A percentile compares a stretch with the other conserved stretches of the same genome.
Evolutionary conservation across 2,113 vertebrate species (phyloP).

Genomic region (Vulpes lagopus): DNA sequence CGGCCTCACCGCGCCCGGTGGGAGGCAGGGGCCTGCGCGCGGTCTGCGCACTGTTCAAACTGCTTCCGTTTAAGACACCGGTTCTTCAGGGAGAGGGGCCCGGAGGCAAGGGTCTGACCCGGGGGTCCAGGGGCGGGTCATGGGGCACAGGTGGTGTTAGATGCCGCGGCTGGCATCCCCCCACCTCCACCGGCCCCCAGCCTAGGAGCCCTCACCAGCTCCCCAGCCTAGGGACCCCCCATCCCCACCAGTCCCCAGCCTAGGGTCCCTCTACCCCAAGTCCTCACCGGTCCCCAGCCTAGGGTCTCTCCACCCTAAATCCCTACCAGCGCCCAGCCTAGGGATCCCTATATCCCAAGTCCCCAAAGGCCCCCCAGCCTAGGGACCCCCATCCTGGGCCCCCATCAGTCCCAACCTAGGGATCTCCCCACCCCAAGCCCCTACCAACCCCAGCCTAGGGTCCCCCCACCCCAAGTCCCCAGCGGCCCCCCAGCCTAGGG

Average conservation of each 20-base stretch:
- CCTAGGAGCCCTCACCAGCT: neutral
- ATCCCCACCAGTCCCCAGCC: no score
- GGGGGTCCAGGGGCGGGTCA: accelerated
- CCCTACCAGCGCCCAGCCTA: accelerated
- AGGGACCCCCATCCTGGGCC: accelerated
- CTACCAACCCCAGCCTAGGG: accelerated
- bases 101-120: neutral
- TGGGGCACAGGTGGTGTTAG: accelerated
- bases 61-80: slow-evolving; percentile 51
- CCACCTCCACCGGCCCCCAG: accelerated
- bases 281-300: neutral
- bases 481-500: neutral
- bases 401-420: neutral
- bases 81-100: neutral
- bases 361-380: accelerated
- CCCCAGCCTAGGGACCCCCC: no score
- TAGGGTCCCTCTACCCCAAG: neutral
- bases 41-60: neutral
- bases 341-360: neutral
- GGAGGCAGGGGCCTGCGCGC: neutral
- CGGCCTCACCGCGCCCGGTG: no score
- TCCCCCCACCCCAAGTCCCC: neutral
- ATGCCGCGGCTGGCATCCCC: accelerated
- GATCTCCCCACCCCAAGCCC: neutral
- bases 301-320: neutral